Evolutionary conservation across 37 sponge, comb jelly and placozoan genomes (phyloP).

Genomic region (Geodia barretti): DNA sequence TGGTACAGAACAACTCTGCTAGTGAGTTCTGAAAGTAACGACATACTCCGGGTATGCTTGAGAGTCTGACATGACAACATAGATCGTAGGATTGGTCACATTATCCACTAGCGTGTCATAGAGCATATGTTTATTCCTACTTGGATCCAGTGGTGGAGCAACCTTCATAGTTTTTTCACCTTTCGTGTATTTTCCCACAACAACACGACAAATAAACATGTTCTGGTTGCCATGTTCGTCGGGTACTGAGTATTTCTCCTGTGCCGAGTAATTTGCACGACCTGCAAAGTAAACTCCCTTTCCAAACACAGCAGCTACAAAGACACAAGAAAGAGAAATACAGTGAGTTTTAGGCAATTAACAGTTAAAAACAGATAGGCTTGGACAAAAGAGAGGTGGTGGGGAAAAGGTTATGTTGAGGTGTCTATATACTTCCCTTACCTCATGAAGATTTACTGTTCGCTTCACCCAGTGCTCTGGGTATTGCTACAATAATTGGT

Average conservation of each 20-base stretch:
- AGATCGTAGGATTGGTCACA: conserved; percentile 49
- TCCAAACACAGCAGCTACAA: conserved; percentile 56
- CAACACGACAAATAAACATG: conserved; percentile 48
- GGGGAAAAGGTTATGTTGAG: too few relatives aligned
- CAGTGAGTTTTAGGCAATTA: too few relatives aligned
- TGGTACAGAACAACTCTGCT: too few relatives aligned
- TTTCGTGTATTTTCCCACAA: conserved; percentile 51
- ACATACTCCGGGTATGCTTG: conserved; percentile 80
- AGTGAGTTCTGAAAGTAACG: conserved; percentile 58
- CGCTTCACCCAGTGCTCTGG: too few relatives aligned
- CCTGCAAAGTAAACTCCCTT: conserved; percentile 69
- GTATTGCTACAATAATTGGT: too few relatives aligned
- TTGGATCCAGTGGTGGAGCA: conserved; percentile 31
- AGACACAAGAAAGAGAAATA: too few relatives aligned
- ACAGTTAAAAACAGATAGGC: too few relatives aligned
- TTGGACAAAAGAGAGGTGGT: too few relatives aligned
- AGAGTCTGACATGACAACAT: conserved; percentile 65
- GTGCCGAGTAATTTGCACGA: conserved; percentile 40
- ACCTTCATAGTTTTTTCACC: conserved; percentile 34
- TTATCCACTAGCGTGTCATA: conserved; percentile 73
- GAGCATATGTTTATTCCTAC: conserved; percentile 4
- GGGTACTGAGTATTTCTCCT: conserved; percentile 38
- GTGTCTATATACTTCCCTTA: too few relatives aligned
- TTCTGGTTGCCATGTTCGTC: conserved; percentile 37
- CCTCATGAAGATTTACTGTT: too few relatives aligned